Percentiles rank a stretch among this genome's conserved stretches.
phyloP scores from a whole-genome alignment of 2,888 invertebrate species.

The Tubiluchus corallicola region DNA sequence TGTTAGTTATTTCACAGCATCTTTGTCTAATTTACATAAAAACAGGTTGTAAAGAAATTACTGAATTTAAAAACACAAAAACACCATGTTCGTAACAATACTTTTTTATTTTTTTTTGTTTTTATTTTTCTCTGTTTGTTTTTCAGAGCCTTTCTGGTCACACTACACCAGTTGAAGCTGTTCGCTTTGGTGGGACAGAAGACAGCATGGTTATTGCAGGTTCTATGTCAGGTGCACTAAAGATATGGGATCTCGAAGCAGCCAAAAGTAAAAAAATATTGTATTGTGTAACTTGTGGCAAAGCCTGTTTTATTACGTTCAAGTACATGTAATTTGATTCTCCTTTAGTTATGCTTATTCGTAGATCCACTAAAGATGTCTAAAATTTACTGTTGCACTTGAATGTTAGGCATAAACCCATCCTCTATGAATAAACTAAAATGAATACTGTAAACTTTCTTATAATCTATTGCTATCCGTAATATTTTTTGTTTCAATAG shows the following conservation, averaged over 20 bases:
- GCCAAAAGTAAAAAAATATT: constrained; percentile 63
- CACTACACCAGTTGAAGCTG: constrained; percentile 80
- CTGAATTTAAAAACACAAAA: neutral
- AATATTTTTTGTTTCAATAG: no score
- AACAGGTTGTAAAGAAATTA: neutral
- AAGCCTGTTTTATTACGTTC: no score
- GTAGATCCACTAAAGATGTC: no score
- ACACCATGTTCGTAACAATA: neutral
- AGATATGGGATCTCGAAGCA: constrained; percentile 89
- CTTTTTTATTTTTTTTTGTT: constrained; percentile 14
- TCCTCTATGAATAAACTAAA: constrained; percentile 10
- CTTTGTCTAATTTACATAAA: neutral
- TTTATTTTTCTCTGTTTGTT: constrained; percentile 14
- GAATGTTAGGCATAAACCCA: no score
- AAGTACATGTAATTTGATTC: no score
- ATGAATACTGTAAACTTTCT: neutral
- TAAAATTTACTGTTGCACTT: no score
- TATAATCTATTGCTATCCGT: no score
- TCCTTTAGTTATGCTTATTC: no score
- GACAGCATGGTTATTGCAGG: constrained; percentile 78
- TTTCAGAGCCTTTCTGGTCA: constrained; percentile 55
- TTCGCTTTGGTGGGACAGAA: constrained; percentile 80
- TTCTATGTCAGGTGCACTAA: constrained; percentile 75
- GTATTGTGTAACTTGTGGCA: no score
- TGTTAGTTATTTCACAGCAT: neutral